Conservation (phyloP, 1,140 invertebrate species). For the Halictus rubicundus region DNA sequence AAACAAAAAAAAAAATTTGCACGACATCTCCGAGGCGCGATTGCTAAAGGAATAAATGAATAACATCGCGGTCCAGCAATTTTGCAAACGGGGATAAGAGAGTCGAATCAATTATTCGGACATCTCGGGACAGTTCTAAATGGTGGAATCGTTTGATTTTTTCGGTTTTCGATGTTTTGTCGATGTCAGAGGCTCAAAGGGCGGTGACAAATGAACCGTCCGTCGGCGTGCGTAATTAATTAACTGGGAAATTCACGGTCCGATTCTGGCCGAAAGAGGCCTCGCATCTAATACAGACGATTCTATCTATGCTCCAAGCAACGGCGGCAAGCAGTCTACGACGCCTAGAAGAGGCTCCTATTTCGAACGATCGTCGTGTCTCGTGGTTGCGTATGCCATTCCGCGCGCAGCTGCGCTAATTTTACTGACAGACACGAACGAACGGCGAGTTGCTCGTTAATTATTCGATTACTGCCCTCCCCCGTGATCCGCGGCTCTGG, state of each 20-base stretch:
- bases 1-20: too few relatives aligned
- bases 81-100: too few relatives aligned
- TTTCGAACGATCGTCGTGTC: slow-evolving; percentile 36
- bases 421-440: slow-evolving; percentile 42
- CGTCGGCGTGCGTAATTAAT: background rate
- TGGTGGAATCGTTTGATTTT: too few relatives aligned
- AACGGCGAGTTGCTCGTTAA: background rate
- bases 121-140: too few relatives aligned
- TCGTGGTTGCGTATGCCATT: slow-evolving; percentile 35
- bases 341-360: slow-evolving; percentile 41
- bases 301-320: slow-evolving; percentile 12
- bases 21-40: too few relatives aligned
- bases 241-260: slow-evolving; percentile 1
- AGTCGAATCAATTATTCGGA: too few relatives aligned
- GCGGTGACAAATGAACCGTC: background rate
- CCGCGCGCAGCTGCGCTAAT: slow-evolving; percentile 27
- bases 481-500: background rate
- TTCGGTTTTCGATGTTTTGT: too few relatives aligned
- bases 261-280: background rate
- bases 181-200: too few relatives aligned
- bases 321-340: slow-evolving; percentile 73
- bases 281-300: background rate
- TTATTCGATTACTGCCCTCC: slow-evolving; percentile 2
- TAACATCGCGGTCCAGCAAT: too few relatives aligned
- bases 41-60: too few relatives aligned